Evolutionary conservation across 2,888 invertebrate genomes (phyloP), one percentile per base, ranked within the genome.

Genomic region (Scelioninae gen. 1): DNA sequence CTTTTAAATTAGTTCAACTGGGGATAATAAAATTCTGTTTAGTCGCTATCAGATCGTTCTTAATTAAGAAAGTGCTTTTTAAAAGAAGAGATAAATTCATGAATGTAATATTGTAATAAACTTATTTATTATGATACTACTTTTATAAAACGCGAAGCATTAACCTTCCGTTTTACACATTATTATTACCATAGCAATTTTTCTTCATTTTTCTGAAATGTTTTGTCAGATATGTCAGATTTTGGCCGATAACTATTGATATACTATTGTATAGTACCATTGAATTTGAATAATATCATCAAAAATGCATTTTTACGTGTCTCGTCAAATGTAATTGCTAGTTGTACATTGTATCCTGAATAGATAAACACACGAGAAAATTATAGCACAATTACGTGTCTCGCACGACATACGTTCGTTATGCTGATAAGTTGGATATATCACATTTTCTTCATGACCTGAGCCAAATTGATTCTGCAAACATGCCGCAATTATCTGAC

Each of bases 371-470:
- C 49, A 55, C 32, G 62, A 62, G 74, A 68, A 80, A 80, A 80
- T 80, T 80, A 80, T 80, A 80, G 68, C 68, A 74, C 80, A 60
- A 68, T 80, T 80, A 80, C 74, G 51, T 68, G 56, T 74, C 56
- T 80, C 68, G 80, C 80, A 74, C 80, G 80, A 74, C 74, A 74
- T 74, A 74, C 80, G 68, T 80, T 80, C 74, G 68, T 80, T 80
- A 80, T 74, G 66, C 79, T 79, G 79, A 79, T 79, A 79, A 72
- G 72, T 66, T 72, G 72, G 66, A 68, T 79, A 68, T 80, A 80
- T 80, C 62, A 74, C 74, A 56, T 80, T 80, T 80, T 80, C 80
- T 80, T 80, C 80, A 74, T 80, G 80, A 80, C 80, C 74, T 68
- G 68, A 80, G 68, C 74, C 68, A 74, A 80, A 74, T 80, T 80